Percentiles rank a stretch among this genome's conserved stretches.
Conservation (phyloP, 2,797 vertebrate species). For the Pseudocheirus occidentalis region DNA sequence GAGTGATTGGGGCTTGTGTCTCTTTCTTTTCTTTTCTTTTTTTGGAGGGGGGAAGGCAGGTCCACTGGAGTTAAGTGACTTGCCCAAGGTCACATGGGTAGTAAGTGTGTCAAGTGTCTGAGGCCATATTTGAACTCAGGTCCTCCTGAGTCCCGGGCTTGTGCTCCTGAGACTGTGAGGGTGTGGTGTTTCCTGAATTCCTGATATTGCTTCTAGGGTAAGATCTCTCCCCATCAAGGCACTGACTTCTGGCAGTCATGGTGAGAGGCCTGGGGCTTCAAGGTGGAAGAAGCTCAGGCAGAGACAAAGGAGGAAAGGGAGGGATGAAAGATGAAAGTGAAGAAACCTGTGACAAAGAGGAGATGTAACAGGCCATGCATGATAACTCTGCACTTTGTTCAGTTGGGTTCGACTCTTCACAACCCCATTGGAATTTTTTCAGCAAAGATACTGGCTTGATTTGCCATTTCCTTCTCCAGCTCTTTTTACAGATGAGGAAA, state of each 20-base stretch:
- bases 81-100: no score
- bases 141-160: no score
- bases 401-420: background rate
- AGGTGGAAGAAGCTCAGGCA: background rate
- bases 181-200: conserved; percentile 60
- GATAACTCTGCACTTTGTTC: background rate
- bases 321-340: background rate
- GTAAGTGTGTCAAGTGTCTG: no score
- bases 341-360: background rate
- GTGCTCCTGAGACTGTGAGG: conserved; percentile 76
- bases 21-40: conserved; percentile 82
- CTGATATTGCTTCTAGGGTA: background rate
- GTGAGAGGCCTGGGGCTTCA: background rate
- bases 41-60: no score
- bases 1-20: background rate
- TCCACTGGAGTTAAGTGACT: no score
- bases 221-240: background rate
- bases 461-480: background rate
- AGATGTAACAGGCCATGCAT: background rate
- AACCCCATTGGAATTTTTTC: background rate
- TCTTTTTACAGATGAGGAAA: background rate
- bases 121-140: no score
- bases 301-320: background rate
- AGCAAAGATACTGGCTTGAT: background rate
- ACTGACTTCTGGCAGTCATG: background rate